Percentiles rank a stretch among this genome's conserved stretches.
These are phyloP conservation scores for Tanypteryx hageni DNA, from an alignment of 2,888 invertebrate species.

Conservation along the genomic window DNA sequence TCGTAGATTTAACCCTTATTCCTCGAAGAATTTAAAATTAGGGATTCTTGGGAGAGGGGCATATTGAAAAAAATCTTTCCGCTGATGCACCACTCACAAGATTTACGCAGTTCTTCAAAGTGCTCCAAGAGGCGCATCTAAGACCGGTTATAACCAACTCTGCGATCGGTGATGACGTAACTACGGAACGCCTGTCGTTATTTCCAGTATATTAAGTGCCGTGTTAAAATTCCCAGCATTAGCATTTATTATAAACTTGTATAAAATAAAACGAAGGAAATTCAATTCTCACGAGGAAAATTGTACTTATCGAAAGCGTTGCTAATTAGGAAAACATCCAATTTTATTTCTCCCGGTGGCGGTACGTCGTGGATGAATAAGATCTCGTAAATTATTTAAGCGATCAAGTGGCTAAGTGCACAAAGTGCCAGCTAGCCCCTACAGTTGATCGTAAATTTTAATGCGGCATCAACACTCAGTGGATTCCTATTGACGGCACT, in stretches of 20 bases:
- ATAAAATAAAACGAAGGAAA: not conserved
- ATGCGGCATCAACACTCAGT: not conserved
- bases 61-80: not conserved
- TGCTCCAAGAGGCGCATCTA: not conserved
- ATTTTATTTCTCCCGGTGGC: too few relatives aligned
- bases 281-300: not conserved
- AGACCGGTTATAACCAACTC: slow-evolving; percentile 19
- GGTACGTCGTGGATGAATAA: too few relatives aligned
- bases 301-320: not conserved
- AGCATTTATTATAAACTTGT: too few relatives aligned
- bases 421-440: not conserved
- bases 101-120: not conserved
- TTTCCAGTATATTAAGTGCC: not conserved
- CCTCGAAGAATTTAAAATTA: slow-evolving; percentile 10
- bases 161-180: slow-evolving; percentile 19
- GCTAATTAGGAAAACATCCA: too few relatives aligned
- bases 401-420: too few relatives aligned
- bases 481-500: too few relatives aligned
- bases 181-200: not conserved
- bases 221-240: too few relatives aligned
- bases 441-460: not conserved
- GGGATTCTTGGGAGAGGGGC: not conserved
- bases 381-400: too few relatives aligned
- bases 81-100: not conserved
- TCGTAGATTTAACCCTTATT: not conserved